Conservation (phyloP, 2,888 invertebrate genomes). For the Prosapia bicincta region DNA sequence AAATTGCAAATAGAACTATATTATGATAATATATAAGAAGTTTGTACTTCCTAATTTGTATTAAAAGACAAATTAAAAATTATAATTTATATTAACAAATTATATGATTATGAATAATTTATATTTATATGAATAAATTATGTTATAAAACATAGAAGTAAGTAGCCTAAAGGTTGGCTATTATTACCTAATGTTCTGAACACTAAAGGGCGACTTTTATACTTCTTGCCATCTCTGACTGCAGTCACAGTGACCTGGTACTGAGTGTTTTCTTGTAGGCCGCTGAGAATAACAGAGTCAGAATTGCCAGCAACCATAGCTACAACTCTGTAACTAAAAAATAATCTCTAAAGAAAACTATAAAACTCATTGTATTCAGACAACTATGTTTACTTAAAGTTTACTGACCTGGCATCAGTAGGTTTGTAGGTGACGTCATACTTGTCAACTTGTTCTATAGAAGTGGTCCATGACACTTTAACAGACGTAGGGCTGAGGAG, state of each 20-base stretch:
- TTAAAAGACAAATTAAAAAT: no score
- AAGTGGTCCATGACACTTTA: conserved; percentile 81
- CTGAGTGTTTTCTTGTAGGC: conserved; percentile 80
- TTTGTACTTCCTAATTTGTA: no score
- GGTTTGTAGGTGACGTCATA: conserved; percentile 91
- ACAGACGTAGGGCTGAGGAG: conserved; percentile 83
- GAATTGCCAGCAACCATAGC: conserved; percentile 86
- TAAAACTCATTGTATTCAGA: no score
- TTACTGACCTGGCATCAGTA: conserved; percentile 81
- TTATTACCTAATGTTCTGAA: conserved; percentile 65
- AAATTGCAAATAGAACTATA: no score
- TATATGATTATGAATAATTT: no score
- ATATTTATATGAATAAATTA: no score
- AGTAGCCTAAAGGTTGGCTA: no score
- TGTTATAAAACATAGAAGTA: no score
- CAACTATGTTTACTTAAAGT: no score
- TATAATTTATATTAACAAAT: no score
- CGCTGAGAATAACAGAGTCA: conserved; percentile 78
- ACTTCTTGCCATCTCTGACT: conserved; percentile 74
- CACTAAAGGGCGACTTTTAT: conserved; percentile 81
- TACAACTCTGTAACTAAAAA: conserved; percentile 84
- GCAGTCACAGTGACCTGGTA: conserved; percentile 86
- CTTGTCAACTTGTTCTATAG: conserved; percentile 73
- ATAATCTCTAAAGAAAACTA: background rate
- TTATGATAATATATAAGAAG: no score